Conservation (phyloP, 2,797 vertebrate genomes). For the Enteromius paludinosus region DNA sequence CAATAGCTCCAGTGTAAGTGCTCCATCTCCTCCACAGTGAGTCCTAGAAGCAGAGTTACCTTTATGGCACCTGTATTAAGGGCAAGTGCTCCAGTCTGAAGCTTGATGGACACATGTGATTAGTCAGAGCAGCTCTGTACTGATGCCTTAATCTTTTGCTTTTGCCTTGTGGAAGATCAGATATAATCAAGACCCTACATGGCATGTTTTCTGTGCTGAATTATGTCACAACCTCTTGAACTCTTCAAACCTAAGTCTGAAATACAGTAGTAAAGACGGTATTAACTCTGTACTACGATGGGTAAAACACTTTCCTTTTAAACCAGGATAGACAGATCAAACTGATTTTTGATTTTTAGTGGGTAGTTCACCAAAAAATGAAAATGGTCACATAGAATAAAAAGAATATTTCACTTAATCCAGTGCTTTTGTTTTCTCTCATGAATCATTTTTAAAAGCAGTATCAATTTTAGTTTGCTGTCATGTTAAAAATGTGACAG, state of each 20-base stretch:
- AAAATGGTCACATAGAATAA: not conserved
- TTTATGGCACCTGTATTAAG: constrained; percentile 1
- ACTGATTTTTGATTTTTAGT: no score
- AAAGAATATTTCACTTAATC: not conserved
- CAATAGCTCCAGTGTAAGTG: constrained; percentile 88
- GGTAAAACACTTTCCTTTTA: not conserved
- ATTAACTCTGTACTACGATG: not conserved
- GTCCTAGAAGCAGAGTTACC: constrained; percentile 32
- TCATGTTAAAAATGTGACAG: not conserved
- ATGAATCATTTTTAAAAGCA: constrained; percentile 2
- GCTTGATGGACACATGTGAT: constrained; percentile 14
- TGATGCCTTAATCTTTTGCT: constrained; percentile 29
- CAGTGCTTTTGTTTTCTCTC: not conserved
- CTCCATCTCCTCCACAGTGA: not conserved
- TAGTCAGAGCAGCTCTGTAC: not conserved
- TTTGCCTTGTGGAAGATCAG: constrained; percentile 15
- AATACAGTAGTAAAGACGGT: no score
- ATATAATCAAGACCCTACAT: constrained; percentile 4
- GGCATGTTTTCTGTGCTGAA: constrained; percentile 14
- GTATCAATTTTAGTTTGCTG: not conserved
- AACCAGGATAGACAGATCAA: not conserved
- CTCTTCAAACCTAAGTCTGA: not conserved
- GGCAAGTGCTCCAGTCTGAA: constrained; percentile 25
- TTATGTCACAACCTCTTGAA: constrained; percentile 2
- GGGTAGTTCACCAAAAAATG: no score